phyloP scores from a whole-genome alignment of 2,888 invertebrate genomes.

The Oasisia sp. region DNA sequence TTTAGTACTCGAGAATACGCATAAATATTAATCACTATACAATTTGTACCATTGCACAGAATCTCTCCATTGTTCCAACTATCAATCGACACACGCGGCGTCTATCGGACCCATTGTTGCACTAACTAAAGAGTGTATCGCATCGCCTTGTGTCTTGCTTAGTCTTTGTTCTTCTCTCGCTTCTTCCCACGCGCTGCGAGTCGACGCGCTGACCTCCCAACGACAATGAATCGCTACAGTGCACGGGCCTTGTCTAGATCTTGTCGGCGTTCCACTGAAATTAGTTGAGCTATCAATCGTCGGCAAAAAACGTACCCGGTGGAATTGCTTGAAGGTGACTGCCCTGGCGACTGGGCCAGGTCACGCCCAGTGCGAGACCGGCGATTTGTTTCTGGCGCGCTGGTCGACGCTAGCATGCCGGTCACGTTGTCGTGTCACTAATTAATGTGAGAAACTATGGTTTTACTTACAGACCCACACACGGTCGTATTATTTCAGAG shows the following conservation, averaged over 20 bases:
- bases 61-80: not conserved
- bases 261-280: conserved; percentile 6
- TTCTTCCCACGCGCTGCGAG: not conserved
- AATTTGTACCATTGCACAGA: not conserved
- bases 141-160: not conserved
- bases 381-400: not conserved
- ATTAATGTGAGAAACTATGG: not conserved
- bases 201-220: not conserved
- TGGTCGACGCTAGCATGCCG: not conserved
- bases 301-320: not conserved
- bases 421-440: not conserved
- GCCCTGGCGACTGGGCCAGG: not conserved
- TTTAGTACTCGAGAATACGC: not conserved
- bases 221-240: conserved; percentile 17
- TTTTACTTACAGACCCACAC: not conserved
- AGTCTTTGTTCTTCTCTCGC: conserved; percentile 3
- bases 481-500: conserved; percentile 10
- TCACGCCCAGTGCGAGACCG: not conserved
- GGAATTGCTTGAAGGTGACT: not conserved
- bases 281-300: conserved; percentile 12
- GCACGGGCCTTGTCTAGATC: not conserved
- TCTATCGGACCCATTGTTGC: not conserved
- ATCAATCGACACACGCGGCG: not conserved
- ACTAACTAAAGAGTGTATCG: not conserved
- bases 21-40: not conserved